A percentile compares a stretch with the other conserved stretches of the same genome.
Conservation (phyloP, 2,797 vertebrate species). For the Tokudaia muenninki region DNA sequence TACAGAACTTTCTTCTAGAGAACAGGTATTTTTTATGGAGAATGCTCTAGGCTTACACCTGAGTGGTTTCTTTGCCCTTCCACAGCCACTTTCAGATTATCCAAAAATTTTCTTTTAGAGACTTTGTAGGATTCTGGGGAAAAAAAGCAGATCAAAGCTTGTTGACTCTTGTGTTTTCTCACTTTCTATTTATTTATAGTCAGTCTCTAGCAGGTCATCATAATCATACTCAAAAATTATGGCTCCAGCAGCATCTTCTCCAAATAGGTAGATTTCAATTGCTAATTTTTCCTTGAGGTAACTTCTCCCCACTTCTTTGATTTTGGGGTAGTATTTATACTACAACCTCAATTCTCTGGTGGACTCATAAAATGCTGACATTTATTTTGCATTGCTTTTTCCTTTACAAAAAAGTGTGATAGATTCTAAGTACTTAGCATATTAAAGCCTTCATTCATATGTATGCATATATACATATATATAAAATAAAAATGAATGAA, state of each 20-base stretch:
- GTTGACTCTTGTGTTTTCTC: not conserved
- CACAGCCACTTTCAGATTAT: not conserved
- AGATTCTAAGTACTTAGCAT: not conserved
- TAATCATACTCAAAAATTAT: not conserved
- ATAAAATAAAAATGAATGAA: not conserved
- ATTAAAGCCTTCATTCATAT: not conserved
- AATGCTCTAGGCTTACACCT: not conserved
- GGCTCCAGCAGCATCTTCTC: not conserved
- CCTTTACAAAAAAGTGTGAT: not conserved
- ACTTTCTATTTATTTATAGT: not conserved
- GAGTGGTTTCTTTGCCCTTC: not conserved
- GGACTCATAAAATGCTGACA: not conserved
- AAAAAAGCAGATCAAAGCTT: not conserved
- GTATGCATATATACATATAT: not conserved
- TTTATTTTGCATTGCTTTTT: constrained; percentile 26
- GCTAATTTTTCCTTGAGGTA: not conserved
- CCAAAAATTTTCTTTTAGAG: not conserved
- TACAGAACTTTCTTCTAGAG: not conserved
- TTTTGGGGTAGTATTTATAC: not conserved
- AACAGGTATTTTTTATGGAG: not conserved
- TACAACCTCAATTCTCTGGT: not conserved
- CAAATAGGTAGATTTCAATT: constrained; percentile 22
- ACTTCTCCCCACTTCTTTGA: not conserved
- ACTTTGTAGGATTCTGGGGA: not conserved
- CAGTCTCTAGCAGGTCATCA: not conserved